phyloP scores from a whole-genome alignment of 2,797 vertebrate genomes.

The Discoglossus pictus region DNA sequence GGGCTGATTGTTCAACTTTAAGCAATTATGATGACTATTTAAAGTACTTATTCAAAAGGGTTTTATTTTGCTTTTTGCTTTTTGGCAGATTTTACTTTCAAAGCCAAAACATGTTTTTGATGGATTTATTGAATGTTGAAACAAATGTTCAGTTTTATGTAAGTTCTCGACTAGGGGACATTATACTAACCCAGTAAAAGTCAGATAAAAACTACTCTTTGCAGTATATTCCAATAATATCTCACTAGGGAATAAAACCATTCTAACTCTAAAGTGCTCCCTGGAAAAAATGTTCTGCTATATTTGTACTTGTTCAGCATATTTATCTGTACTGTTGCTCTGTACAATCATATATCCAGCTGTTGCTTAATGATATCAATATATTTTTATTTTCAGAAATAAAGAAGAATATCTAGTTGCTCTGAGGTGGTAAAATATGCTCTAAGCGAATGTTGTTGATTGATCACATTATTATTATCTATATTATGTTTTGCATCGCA shows the following conservation, averaged over 20 bases:
- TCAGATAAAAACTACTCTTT: conserved; percentile 17
- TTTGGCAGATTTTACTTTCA: too few relatives aligned
- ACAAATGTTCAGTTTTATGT: neutral
- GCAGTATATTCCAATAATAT: conserved; percentile 25
- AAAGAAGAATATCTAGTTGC: conserved; percentile 15
- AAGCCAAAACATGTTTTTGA: too few relatives aligned
- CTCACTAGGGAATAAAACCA: conserved; percentile 5
- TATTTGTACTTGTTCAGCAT: conserved; percentile 22
- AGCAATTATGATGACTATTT: too few relatives aligned
- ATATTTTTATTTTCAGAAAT: conserved; percentile 24
- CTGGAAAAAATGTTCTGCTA: conserved; percentile 22
- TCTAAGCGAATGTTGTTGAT: too few relatives aligned
- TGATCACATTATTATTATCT: too few relatives aligned
- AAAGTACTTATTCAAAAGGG: too few relatives aligned
- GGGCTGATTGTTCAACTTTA: neutral
- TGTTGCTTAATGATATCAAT: conserved; percentile 17
- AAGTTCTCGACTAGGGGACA: too few relatives aligned
- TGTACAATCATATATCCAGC: conserved; percentile 17
- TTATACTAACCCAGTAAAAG: too few relatives aligned
- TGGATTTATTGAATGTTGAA: neutral
- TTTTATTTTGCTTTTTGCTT: too few relatives aligned
- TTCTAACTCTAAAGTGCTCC: conserved; percentile 11
- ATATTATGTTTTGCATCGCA: too few relatives aligned
- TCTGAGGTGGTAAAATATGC: conserved; percentile 25
- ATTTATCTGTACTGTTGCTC: conserved; percentile 28